Evolutionary conservation across 2,888 invertebrate species (phyloP).

Genomic region (Nymphalis c-album): DNA sequence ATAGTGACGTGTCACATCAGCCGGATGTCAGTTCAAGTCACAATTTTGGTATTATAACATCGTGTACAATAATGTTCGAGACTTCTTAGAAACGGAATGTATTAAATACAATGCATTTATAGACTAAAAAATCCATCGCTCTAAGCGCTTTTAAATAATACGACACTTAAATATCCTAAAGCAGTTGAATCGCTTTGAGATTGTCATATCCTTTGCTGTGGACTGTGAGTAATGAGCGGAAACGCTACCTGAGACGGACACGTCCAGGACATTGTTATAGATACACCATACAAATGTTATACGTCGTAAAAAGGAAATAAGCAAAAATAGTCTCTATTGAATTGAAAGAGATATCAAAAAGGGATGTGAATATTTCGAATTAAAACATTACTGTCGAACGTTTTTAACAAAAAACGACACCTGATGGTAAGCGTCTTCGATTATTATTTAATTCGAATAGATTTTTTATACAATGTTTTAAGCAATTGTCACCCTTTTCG

Average conservation of each 20-base stretch:
- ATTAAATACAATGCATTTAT: neutral
- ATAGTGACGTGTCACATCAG: no score
- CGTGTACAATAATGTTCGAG: no score
- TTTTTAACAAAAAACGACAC: slow-evolving; percentile 10
- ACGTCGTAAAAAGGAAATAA: neutral
- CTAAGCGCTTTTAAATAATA: neutral
- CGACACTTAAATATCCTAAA: slow-evolving; percentile 7
- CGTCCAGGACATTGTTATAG: slow-evolving; percentile 32
- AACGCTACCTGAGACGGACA: slow-evolving; percentile 53
- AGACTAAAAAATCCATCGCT: neutral
- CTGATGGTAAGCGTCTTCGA: slow-evolving; percentile 1
- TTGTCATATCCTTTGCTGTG: slow-evolving; percentile 36
- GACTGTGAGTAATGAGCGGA: slow-evolving; percentile 52
- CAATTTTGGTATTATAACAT: no score
- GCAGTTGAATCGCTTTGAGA: slow-evolving; percentile 23
- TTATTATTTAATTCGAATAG: neutral
- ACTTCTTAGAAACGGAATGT: no score
- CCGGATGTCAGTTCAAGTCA: no score
- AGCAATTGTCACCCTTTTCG: neutral
- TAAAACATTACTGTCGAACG: neutral
- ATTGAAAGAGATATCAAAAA: neutral
- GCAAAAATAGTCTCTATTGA: neutral
- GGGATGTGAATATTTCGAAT: neutral
- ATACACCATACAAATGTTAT: slow-evolving; percentile 17
- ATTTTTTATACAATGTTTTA: neutral